Evolutionary conservation across 2,888 invertebrate genomes (phyloP).

Genomic region (Argyresthia albistria): DNA sequence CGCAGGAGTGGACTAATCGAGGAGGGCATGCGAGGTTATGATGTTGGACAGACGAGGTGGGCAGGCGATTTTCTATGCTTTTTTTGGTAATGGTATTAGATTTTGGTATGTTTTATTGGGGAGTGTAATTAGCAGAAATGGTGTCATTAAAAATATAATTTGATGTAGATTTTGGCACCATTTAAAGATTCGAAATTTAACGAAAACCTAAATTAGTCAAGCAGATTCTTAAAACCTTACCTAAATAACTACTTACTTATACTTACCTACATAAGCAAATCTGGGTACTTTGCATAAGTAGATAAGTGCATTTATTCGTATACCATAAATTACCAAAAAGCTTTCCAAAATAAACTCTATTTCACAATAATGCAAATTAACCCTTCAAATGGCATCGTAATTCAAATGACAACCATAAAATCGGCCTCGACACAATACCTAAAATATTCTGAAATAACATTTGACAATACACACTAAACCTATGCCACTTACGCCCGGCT

Average conservation of each 20-base stretch:
- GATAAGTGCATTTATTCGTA: slow-evolving; percentile 1
- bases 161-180: too few species aligned
- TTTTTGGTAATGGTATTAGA: background rate
- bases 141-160: too few species aligned
- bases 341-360: slow-evolving; percentile 46
- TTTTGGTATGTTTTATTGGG: background rate
- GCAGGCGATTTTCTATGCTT: background rate
- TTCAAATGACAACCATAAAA: slow-evolving; percentile 65
- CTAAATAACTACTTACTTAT: too few species aligned
- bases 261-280: too few species aligned
- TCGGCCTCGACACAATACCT: slow-evolving; percentile 53
- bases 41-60: background rate
- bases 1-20: slow-evolving; percentile 12
- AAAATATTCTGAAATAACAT: slow-evolving; percentile 33
- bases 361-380: slow-evolving; percentile 68
- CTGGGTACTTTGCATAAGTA: background rate
- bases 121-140: too few species aligned
- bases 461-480: slow-evolving; percentile 23
- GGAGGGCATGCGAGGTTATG: background rate
- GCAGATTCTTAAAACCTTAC: too few species aligned
- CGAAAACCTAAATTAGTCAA: too few species aligned
- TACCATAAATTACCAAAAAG: slow-evolving; percentile 31
- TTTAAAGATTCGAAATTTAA: too few species aligned
- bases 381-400: slow-evolving; percentile 50
- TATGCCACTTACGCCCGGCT: slow-evolving; percentile 53